A percentile compares a stretch with the other conserved stretches of the same genome.
Conservation (phyloP, 2,888 invertebrate genomes). For the Oeneis ivallda region DNA sequence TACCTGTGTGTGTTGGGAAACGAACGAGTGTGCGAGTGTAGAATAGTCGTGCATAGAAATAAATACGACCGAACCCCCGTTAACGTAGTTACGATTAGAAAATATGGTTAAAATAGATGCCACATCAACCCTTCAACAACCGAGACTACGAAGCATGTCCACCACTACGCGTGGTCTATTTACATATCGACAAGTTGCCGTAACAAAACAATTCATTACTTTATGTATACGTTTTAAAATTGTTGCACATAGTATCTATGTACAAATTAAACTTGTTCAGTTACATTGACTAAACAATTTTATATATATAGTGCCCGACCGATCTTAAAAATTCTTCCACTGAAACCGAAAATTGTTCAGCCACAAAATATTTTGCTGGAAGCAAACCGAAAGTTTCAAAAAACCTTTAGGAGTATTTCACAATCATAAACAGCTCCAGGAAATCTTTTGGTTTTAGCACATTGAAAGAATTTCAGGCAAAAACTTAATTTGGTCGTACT, state of each 20-base stretch:
- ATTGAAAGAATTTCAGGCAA: not conserved
- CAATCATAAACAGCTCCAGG: not conserved
- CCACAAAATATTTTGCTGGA: not conserved
- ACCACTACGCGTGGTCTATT: slow-evolving; percentile 66
- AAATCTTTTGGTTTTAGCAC: not conserved
- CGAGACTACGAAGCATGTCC: slow-evolving; percentile 58
- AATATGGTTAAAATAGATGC: slow-evolving; percentile 55
- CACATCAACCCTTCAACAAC: slow-evolving; percentile 52
- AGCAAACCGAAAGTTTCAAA: not conserved
- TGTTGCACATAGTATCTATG: slow-evolving; percentile 67
- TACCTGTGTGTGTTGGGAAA: slow-evolving; percentile 64
- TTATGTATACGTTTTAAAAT: slow-evolving; percentile 67
- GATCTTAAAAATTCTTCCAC: not conserved
- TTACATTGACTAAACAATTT: slow-evolving; percentile 56
- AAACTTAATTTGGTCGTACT: not conserved
- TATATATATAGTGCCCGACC: slow-evolving; percentile 16
- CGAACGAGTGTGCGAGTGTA: slow-evolving; percentile 54
- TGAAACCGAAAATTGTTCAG: not conserved
- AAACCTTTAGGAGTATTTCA: not conserved
- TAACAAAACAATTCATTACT: slow-evolving; percentile 66
- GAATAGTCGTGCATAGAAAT: slow-evolving; percentile 64
- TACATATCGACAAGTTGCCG: slow-evolving; percentile 74
- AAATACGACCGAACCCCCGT: slow-evolving; percentile 53
- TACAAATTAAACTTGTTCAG: slow-evolving; percentile 70
- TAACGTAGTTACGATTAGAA: slow-evolving; percentile 48